Evolutionary conservation across 2,797 vertebrate species (phyloP), one percentile per base, ranked within the genome.

Genomic region (Clarias fuscus): DNA sequence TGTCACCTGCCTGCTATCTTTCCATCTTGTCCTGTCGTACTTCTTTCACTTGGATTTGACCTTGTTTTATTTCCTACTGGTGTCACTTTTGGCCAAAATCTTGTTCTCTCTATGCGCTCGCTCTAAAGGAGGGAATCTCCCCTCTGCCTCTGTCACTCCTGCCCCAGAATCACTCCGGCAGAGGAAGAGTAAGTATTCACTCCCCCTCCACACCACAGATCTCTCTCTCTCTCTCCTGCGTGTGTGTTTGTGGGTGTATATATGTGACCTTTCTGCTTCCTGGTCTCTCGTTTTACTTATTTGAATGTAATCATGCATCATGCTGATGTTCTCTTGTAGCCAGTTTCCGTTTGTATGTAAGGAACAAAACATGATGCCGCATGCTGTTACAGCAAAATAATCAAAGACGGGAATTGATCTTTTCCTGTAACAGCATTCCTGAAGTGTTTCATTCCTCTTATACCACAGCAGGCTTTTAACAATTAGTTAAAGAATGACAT

Each of bases 101-200:
- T 76, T 78, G 20, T 40, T 84, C 56, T 71, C 59, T 56, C 61
- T 82, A 79, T 4, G 71, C 77, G 43, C 20, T 79, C 30, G 1
- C 56, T 83, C 68, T 88, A 88, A 93, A 95, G 94, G 90, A 65
- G 84, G 85, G 78, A 82, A 67, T 76, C 82, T 87, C 37, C 85
- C 84, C 62, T 88, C 88, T 84, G 87, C 89, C 86, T 86, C 86
- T 87, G 81, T 91, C 88, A 88, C 89, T 88, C 86, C 91, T 88
- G 92, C 92, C 86, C 91, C 91, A 90, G 91, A 90, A 86, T 85
- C 82, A 72, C 91, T 92, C 61, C 93, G 86, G 89, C 91, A 91
- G 82, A 94, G 88, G 85, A 95, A 94, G 91, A 92, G 94, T 95
- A 93, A 95, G 95, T 95, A 94, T 89, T 89, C 87, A 87, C 40